These are phyloP conservation scores for Lerema accius DNA, from an alignment of 1,140 invertebrate genomes.

Conservation along the genomic window DNA sequence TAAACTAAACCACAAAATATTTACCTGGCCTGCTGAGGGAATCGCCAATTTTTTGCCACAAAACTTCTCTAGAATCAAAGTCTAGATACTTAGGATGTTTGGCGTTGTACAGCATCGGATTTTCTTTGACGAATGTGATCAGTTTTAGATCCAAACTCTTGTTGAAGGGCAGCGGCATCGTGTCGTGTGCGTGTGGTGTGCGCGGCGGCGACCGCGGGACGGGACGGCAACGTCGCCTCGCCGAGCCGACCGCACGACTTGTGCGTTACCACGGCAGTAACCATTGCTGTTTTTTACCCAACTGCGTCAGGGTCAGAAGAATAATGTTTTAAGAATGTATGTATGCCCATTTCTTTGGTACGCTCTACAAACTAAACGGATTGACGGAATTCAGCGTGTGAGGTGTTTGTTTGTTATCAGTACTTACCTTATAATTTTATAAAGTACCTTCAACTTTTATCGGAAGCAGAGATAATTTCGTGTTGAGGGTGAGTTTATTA, in stretches of 20 bases:
- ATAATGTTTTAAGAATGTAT: too few relatives aligned
- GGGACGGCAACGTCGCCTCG: conserved; percentile 65
- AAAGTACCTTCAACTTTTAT: too few relatives aligned
- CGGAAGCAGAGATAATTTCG: too few relatives aligned
- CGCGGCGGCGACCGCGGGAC: conserved; percentile 36
- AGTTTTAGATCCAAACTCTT: conserved; percentile 62
- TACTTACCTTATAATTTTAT: too few relatives aligned
- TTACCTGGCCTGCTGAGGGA: conserved; percentile 59
- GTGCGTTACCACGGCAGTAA: conserved; percentile 7
- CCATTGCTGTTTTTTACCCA: too few relatives aligned
- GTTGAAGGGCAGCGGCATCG: conserved; percentile 62
- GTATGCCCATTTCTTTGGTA: too few relatives aligned
- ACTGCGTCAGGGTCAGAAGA: too few relatives aligned
- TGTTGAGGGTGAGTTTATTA: too few relatives aligned
- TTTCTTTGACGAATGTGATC: conserved; percentile 58
- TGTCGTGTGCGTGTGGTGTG: conserved; percentile 28
- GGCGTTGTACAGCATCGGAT: conserved; percentile 61
- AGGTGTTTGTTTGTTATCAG: too few relatives aligned
- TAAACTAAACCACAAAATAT: conserved; percentile 23
- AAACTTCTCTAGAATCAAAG: conserved; percentile 63
- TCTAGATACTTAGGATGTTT: conserved; percentile 63
- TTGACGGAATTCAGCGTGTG: too few relatives aligned
- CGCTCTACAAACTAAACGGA: too few relatives aligned
- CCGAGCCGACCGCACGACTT: conserved; percentile 1
- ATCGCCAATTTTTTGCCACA: conserved; percentile 74